A percentile compares a stretch with the other conserved stretches of the same genome.
phyloP scores from a whole-genome alignment of 2,888 invertebrate species.

The Andrena flavipes region DNA sequence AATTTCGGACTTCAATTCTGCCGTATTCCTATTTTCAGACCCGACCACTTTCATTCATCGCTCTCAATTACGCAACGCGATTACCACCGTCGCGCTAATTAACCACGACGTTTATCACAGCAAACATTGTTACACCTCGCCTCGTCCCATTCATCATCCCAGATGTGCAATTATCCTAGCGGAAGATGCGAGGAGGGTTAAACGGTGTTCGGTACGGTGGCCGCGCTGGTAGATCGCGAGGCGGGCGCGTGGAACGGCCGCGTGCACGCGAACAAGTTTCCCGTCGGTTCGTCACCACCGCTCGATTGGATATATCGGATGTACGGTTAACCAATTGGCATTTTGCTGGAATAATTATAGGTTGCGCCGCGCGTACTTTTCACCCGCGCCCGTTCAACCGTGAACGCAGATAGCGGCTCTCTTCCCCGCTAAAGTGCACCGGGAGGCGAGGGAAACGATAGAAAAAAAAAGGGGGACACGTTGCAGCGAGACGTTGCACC shows the following conservation, averaged over 20 bases:
- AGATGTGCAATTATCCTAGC: slow-evolving; percentile 30
- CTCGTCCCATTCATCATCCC: slow-evolving; percentile 22
- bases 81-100: slow-evolving; percentile 27
- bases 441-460: slow-evolving; percentile 12
- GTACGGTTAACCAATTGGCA: slow-evolving; percentile 73
- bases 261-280: slow-evolving; percentile 30
- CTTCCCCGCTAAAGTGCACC: slow-evolving; percentile 61
- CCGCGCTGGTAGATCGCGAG: background rate
- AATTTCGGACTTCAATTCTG: background rate
- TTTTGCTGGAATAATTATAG: slow-evolving; percentile 71
- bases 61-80: slow-evolving; percentile 19
- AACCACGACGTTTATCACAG: slow-evolving; percentile 21
- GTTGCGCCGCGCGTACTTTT: slow-evolving; percentile 66
- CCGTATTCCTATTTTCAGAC: background rate
- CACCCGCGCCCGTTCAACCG: slow-evolving; percentile 72
- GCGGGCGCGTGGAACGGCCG: background rate
- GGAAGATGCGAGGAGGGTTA: background rate
- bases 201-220: background rate
- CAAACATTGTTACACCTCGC: background rate
- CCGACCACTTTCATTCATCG: slow-evolving; percentile 35
- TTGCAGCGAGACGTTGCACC: slow-evolving; percentile 68
- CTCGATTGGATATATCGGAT: slow-evolving; percentile 58
- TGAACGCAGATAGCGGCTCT: slow-evolving; percentile 66
- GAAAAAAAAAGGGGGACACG: slow-evolving; percentile 50
- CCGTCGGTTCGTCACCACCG: slow-evolving; percentile 51